These are phyloP conservation scores for Cochlearius cochlearius DNA, from an alignment of 2,113 vertebrate genomes.

Conservation along the genomic window DNA sequence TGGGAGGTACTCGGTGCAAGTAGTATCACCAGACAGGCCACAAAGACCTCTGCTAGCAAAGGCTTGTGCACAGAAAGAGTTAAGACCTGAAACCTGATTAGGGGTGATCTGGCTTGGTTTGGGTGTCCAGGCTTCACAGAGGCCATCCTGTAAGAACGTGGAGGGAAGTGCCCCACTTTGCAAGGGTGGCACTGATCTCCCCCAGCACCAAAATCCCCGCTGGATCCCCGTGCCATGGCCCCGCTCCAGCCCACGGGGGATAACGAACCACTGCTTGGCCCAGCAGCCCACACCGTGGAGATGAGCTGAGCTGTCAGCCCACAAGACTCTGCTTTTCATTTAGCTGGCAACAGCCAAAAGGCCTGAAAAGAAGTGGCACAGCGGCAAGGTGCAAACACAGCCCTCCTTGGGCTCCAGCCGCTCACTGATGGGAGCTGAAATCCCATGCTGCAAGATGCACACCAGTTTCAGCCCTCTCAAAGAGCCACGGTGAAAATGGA, in stretches of 20 bases:
- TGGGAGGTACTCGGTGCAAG: background rate
- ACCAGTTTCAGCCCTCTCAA: background rate
- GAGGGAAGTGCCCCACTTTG: background rate
- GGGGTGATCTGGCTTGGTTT: background rate
- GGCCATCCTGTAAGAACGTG: accelerated
- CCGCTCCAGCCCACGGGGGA: accelerated
- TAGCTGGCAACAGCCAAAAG: background rate
- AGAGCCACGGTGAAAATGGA: background rate
- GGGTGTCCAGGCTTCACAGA: background rate
- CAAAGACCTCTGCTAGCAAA: background rate
- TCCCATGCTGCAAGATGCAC: background rate
- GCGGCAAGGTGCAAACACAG: background rate
- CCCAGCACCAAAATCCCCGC: background rate
- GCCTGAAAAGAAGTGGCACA: background rate
- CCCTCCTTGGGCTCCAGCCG: accelerated
- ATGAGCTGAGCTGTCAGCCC: background rate
- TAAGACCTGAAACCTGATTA: background rate
- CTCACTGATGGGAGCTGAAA: background rate
- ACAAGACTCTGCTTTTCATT: background rate
- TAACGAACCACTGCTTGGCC: accelerated
- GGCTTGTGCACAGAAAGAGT: background rate
- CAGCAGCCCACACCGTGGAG: background rate
- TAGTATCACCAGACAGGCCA: background rate
- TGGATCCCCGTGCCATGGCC: background rate
- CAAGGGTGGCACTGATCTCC: background rate